These are phyloP conservation scores for Archilochus colubris DNA, from an alignment of 2,113 vertebrate species.

Conservation along the genomic window DNA sequence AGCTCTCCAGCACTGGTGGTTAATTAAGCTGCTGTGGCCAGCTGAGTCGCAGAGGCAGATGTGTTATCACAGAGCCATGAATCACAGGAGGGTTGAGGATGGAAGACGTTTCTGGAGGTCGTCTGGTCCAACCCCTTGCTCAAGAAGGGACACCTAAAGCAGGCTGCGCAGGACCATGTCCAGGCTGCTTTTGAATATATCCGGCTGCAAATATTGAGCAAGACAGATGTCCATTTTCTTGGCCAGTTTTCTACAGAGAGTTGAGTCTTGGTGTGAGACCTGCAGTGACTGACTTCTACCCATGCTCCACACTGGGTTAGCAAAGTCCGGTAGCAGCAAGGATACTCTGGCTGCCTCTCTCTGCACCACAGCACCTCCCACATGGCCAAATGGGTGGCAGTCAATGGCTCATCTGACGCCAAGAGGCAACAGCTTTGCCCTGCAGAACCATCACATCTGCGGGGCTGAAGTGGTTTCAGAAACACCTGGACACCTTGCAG, in stretches of 20 bases:
- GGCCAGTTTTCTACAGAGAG: background rate
- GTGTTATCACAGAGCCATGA: background rate
- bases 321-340: too few species aligned
- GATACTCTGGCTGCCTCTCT: background rate
- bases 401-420: background rate
- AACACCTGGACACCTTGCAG: background rate
- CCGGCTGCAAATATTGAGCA: background rate
- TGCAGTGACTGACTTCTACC: background rate
- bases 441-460: rapidly evolving
- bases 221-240: background rate
- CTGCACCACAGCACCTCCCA: rapidly evolving
- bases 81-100: background rate
- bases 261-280: background rate
- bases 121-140: background rate
- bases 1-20: rapidly evolving
- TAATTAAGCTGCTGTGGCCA: background rate
- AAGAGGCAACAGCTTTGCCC: background rate
- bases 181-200: rapidly evolving
- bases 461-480: background rate
- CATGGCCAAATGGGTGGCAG: rapidly evolving
- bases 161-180: background rate
- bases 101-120: background rate
- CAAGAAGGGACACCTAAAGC: background rate
- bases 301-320: background rate
- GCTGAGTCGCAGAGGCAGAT: background rate